Conservation (phyloP, 2,888 invertebrate species). For the Parapristionchus giblindavisi region DNA sequence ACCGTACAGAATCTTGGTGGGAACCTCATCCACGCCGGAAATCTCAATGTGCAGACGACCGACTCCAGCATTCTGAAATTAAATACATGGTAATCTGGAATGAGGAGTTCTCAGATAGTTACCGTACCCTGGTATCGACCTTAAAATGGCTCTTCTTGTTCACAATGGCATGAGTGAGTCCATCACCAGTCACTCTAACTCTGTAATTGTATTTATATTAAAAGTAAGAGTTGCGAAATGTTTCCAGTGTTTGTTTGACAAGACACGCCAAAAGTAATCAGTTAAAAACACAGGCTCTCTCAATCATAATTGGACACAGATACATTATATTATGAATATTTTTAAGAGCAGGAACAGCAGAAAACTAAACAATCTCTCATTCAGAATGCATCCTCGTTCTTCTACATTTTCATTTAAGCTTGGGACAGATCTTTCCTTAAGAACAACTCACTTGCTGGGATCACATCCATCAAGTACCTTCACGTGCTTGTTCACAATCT, state of each 20-base stretch:
- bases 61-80: conserved; percentile 84
- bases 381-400: background rate
- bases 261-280: background rate
- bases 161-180: conserved; percentile 13
- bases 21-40: conserved; percentile 94
- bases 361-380: too few relatives aligned
- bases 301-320: conserved; percentile 41
- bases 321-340: too few relatives aligned
- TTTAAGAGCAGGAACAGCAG: too few relatives aligned
- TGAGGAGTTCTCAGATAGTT: background rate
- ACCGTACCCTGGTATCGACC: conserved; percentile 31
- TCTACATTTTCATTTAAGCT: background rate
- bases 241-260: background rate
- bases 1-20: conserved; percentile 29
- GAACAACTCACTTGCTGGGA: conserved; percentile 40
- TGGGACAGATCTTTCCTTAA: background rate
- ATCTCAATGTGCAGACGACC: conserved; percentile 94
- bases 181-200: conserved; percentile 13
- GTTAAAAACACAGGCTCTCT: conserved; percentile 3
- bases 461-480: conserved; percentile 47
- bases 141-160: background rate
- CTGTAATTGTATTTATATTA: background rate
- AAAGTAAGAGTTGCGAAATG: background rate
- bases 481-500: conserved; percentile 40
- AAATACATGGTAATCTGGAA: background rate